Conservation (phyloP, 1,140 invertebrate species). For the Drosophila subobscura region DNA sequence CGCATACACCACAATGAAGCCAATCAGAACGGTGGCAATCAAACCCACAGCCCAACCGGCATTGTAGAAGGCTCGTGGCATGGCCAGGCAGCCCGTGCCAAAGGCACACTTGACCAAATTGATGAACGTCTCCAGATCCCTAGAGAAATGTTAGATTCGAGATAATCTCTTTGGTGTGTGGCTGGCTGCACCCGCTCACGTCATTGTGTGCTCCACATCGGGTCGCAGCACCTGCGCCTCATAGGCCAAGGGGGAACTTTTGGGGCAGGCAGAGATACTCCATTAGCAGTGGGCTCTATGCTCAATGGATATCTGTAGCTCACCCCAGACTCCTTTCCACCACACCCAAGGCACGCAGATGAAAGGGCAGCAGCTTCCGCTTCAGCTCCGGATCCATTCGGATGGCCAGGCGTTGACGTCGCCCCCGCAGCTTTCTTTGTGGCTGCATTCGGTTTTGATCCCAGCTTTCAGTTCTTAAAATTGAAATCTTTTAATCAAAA, state of each 20-base stretch:
- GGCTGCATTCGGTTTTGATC: slow-evolving; percentile 8
- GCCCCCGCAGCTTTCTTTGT: slow-evolving; percentile 1
- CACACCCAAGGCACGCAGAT: neutral
- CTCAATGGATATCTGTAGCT: neutral
- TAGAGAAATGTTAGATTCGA: neutral
- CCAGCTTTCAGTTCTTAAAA: slow-evolving; percentile 1
- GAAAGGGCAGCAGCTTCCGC: neutral
- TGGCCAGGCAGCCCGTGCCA: slow-evolving; percentile 63
- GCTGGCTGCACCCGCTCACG: slow-evolving; percentile 25
- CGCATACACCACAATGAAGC: slow-evolving; percentile 41
- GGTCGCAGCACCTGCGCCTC: slow-evolving; percentile 6
- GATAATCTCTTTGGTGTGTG: too few relatives aligned
- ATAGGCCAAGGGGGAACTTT: slow-evolving; percentile 20
- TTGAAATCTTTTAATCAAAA: neutral
- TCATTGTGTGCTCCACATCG: slow-evolving; percentile 9
- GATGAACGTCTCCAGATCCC: slow-evolving; percentile 53
- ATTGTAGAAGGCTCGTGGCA: slow-evolving; percentile 46
- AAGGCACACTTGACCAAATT: slow-evolving; percentile 56
- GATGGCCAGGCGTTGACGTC: slow-evolving; percentile 12
- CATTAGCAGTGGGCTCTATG: too few relatives aligned
- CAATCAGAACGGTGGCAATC: slow-evolving; percentile 35
- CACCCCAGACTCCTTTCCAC: slow-evolving; percentile 40
- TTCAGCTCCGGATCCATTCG: slow-evolving; percentile 7
- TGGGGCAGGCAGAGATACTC: too few relatives aligned
- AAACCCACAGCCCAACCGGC: slow-evolving; percentile 55